A percentile compares a stretch with the other conserved stretches of the same genome.
Conservation (phyloP, 2,797 vertebrate genomes). For the Galago senegalensis region DNA sequence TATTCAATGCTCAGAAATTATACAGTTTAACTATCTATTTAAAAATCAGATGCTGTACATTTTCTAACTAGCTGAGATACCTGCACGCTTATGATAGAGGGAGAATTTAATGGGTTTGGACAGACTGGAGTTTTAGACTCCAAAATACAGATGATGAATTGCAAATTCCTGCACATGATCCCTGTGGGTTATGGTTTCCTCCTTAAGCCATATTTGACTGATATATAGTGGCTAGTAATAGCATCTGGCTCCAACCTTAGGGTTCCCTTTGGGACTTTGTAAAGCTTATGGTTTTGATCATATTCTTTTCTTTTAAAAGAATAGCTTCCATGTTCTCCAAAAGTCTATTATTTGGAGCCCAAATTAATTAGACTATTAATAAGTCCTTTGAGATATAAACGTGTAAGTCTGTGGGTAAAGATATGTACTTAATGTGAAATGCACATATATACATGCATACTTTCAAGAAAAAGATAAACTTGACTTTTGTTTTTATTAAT, state of each 20-base stretch:
- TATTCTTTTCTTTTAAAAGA: constrained; percentile 86
- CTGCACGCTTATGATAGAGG: constrained; percentile 84
- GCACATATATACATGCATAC: neutral
- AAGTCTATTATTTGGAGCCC: constrained; percentile 36
- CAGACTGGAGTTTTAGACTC: constrained; percentile 86
- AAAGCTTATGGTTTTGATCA: constrained; percentile 86
- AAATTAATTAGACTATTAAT: constrained; percentile 62
- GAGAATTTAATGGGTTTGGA: constrained; percentile 87
- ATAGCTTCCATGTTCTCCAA: constrained; percentile 77
- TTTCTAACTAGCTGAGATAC: constrained; percentile 86
- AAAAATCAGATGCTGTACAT: constrained; percentile 85
- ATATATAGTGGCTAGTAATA: constrained; percentile 89
- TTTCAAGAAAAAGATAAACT: constrained; percentile 48
- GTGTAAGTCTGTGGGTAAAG: neutral
- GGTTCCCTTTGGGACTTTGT: constrained; percentile 87
- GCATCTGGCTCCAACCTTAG: constrained; percentile 87
- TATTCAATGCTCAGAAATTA: constrained; percentile 77
- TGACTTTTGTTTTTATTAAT: neutral
- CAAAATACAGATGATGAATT: constrained; percentile 90
- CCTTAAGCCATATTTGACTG: constrained; percentile 88
- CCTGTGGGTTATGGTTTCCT: constrained; percentile 88
- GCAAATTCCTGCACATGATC: constrained; percentile 89
- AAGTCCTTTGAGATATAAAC: constrained; percentile 55
- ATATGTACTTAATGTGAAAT: constrained; percentile 38
- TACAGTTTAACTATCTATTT: constrained; percentile 85